A percentile compares a stretch with the other conserved stretches of the same genome.
Evolutionary conservation across 1,140 invertebrate genomes (phyloP).

Genomic region (Acarapis woodi): DNA sequence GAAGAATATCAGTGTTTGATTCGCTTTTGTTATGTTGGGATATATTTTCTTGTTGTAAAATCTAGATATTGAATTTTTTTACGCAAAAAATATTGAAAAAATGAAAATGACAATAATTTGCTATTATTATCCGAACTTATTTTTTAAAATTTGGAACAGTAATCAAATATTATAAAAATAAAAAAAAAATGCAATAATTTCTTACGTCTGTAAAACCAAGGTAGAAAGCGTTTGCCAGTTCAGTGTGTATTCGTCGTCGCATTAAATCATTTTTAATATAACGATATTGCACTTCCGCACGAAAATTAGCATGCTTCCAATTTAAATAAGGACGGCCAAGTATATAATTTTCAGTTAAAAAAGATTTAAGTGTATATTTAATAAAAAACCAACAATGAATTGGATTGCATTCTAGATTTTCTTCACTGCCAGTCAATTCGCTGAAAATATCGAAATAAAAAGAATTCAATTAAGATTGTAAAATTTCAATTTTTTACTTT

Average conservation of each 20-base stretch:
- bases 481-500: not conserved
- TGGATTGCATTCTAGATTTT: too few relatives aligned
- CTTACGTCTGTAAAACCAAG: constrained; percentile 12
- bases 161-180: too few relatives aligned
- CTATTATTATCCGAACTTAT: too few relatives aligned
- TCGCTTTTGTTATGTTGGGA: too few relatives aligned
- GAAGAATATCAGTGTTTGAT: constrained; percentile 13
- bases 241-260: constrained; percentile 10
- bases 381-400: too few relatives aligned
- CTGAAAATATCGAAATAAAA: not conserved
- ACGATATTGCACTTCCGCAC: constrained; percentile 12
- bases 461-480: not conserved
- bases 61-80: too few relatives aligned
- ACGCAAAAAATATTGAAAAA: too few relatives aligned
- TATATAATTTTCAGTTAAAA: constrained; percentile 14
- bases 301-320: constrained; percentile 14
- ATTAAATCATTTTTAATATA: constrained; percentile 11
- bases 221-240: constrained; percentile 14
- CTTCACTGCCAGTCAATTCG: constrained; percentile 6
- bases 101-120: too few relatives aligned
- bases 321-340: constrained; percentile 13
- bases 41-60: too few relatives aligned
- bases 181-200: not conserved
- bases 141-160: too few relatives aligned
- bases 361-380: too few relatives aligned